Conservation (phyloP, 2,113 vertebrate genomes). For the Lagopus muta region DNA sequence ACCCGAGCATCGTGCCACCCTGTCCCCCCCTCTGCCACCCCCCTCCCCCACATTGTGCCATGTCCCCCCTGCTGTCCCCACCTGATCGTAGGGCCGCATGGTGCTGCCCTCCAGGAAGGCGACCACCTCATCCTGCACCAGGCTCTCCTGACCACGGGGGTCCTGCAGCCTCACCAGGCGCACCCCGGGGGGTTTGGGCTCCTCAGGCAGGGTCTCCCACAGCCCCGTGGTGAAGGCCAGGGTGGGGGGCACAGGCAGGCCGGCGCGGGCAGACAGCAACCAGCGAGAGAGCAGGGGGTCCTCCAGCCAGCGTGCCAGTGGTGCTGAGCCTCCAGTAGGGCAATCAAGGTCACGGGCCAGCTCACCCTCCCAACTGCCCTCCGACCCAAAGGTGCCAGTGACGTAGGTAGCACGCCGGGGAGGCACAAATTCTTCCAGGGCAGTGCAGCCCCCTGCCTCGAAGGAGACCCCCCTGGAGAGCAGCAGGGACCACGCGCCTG, state of each 20-base stretch:
- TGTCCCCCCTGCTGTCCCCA: constrained; percentile 9
- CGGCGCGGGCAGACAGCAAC: constrained; percentile 66
- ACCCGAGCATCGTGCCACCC: no score
- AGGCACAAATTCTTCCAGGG: constrained; percentile 77
- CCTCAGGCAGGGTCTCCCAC: neutral
- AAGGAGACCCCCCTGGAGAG: constrained; percentile 82
- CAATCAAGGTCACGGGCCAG: constrained; percentile 77
- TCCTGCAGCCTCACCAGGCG: constrained; percentile 74
- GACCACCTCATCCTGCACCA: constrained; percentile 71
- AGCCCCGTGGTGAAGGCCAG: constrained; percentile 75
- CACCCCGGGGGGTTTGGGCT: neutral
- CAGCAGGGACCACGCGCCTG: constrained; percentile 64
- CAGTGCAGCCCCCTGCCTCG: constrained; percentile 75
- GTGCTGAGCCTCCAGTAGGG: constrained; percentile 76
- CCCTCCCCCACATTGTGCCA: no score
- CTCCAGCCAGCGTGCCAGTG: constrained; percentile 73
- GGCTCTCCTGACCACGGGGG: constrained; percentile 63
- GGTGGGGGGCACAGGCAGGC: constrained; percentile 73
- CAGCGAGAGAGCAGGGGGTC: constrained; percentile 74
- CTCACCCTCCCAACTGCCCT: constrained; percentile 64
- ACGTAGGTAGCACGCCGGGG: constrained; percentile 81
- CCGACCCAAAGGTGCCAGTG: constrained; percentile 63
- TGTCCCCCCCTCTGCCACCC: no score
- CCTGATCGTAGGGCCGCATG: constrained; percentile 73
- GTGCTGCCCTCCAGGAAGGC: constrained; percentile 71